Conservation (phyloP, 2,113 vertebrate species). For the Sturnira hondurensis region DNA sequence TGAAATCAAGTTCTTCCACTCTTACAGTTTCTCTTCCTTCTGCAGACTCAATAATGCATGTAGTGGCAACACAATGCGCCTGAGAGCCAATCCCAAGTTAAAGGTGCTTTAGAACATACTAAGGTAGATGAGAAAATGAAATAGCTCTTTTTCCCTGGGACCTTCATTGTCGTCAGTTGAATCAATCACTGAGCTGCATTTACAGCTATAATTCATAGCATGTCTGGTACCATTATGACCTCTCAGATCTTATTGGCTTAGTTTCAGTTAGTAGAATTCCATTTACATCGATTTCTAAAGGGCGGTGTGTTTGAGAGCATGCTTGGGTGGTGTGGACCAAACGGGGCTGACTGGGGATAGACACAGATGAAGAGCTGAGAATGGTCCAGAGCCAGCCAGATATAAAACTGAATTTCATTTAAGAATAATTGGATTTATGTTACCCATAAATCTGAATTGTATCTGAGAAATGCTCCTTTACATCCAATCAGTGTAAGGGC, state of each 20-base stretch:
- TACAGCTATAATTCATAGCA: conserved; percentile 78
- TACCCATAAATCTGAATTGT: conserved; percentile 38
- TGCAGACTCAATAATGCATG: neutral
- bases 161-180: conserved; percentile 67
- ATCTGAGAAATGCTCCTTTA: conserved; percentile 25
- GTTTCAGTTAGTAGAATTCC: conserved; percentile 80
- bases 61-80: neutral
- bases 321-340: conserved; percentile 62
- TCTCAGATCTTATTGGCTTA: conserved; percentile 81
- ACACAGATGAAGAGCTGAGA: conserved; percentile 40
- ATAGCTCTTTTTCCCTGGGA: conserved; percentile 65
- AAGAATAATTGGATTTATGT: conserved; percentile 29
- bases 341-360: neutral
- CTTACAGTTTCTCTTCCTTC: neutral
- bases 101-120: conserved; percentile 29
- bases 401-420: conserved; percentile 54
- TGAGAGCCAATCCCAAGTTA: neutral
- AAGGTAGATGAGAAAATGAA: conserved; percentile 40
- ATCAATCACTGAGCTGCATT: conserved; percentile 76
- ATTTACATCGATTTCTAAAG: conserved; percentile 82
- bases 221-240: conserved; percentile 80
- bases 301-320: conserved; percentile 71
- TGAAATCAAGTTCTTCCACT: neutral
- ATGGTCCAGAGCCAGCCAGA: conserved; percentile 7
- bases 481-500: neutral